phyloP scores from a whole-genome alignment of 2,797 vertebrate species.

The Hemitrygon akajei region DNA sequence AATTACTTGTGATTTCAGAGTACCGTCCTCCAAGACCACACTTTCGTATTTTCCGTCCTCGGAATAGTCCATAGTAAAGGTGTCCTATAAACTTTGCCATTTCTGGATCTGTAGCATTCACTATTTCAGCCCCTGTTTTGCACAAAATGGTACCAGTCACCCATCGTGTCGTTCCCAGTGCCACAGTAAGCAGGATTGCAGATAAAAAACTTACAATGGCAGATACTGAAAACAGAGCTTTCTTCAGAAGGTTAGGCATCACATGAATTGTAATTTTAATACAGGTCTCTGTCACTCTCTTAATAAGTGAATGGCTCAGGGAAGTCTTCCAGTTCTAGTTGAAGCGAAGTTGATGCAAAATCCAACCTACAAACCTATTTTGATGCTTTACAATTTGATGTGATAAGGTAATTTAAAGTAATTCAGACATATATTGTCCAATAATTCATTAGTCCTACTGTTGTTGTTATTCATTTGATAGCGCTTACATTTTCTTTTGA shows the following conservation, averaged over 20 bases:
- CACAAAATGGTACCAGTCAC: conserved; percentile 80
- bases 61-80: conserved; percentile 86
- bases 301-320: not conserved
- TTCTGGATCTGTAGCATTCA: conserved; percentile 83
- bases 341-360: not conserved
- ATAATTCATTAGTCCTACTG: not conserved
- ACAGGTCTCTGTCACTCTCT: not conserved
- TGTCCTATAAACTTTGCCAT: conserved; percentile 81
- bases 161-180: conserved; percentile 79
- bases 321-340: not conserved
- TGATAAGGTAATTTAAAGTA: not conserved
- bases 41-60: conserved; percentile 76
- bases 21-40: conserved; percentile 78
- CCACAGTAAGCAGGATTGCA: conserved; percentile 67
- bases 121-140: conserved; percentile 85
- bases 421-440: not conserved
- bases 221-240: conserved; percentile 70
- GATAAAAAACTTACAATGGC: conserved; percentile 74
- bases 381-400: not conserved
- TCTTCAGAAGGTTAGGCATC: conserved; percentile 84
- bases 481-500: too few relatives aligned
- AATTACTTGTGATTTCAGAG: conserved; percentile 81
- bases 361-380: not conserved
- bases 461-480: not conserved
- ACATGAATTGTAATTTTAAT: conserved; percentile 45